A percentile compares a stretch with the other conserved stretches of the same genome.
These are phyloP conservation scores for Tauraco erythrolophus DNA, from an alignment of 2,113 vertebrate species.

Conservation along the genomic window DNA sequence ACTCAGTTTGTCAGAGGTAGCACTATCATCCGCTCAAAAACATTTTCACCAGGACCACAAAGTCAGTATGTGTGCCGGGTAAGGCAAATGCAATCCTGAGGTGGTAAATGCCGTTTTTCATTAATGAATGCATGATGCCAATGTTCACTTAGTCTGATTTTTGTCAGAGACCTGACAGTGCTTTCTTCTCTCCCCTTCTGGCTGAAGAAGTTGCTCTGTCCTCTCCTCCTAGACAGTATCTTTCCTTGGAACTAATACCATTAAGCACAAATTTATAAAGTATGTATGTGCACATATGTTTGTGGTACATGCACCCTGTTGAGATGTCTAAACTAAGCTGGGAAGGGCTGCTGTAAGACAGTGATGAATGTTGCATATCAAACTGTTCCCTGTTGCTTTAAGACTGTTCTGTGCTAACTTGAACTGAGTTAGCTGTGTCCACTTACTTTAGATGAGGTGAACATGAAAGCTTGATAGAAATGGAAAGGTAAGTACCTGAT, in stretches of 20 bases:
- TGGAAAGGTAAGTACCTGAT: neutral
- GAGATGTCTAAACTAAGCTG: neutral
- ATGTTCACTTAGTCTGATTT: neutral
- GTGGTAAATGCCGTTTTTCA: neutral
- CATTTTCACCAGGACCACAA: slow-evolving; percentile 96
- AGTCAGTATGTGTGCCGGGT: slow-evolving; percentile 98
- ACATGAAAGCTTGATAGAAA: neutral
- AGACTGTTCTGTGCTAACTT: neutral
- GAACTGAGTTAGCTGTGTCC: neutral
- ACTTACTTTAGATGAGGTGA: neutral
- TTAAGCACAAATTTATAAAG: neutral
- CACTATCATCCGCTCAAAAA: slow-evolving; percentile 98
- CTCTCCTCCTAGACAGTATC: neutral
- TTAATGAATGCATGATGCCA: neutral
- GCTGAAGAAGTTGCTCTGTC: neutral
- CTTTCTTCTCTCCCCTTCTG: neutral
- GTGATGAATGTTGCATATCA: neutral
- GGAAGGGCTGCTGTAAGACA: neutral
- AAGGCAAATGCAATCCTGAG: slow-evolving; percentile 23
- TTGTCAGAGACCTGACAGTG: neutral
- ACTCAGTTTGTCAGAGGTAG: slow-evolving; percentile 90
- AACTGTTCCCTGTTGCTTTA: neutral
- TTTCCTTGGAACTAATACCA: neutral
- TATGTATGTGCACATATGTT: neutral
- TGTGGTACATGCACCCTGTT: neutral